These are phyloP conservation scores for Venustaconcha ellipsiformis DNA, from an alignment of 1,140 invertebrate species.

Conservation along the genomic window DNA sequence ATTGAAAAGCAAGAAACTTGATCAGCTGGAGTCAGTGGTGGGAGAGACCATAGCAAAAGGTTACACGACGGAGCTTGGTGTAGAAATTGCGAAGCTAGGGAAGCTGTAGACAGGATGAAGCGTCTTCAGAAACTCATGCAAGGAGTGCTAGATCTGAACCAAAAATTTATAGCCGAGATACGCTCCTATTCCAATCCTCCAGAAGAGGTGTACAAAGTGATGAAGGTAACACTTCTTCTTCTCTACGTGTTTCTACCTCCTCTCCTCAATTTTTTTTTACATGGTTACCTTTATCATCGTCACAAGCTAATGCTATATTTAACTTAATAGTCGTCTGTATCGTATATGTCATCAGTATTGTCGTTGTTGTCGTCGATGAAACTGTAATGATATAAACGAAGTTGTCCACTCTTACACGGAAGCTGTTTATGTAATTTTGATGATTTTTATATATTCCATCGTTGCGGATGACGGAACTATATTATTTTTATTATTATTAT, in stretches of 20 bases:
- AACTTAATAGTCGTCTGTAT: no score
- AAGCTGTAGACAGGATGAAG: slow-evolving; percentile 35
- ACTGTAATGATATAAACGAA: no score
- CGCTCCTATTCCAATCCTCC: slow-evolving; percentile 39
- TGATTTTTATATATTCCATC: no score
- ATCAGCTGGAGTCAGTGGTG: slow-evolving; percentile 34
- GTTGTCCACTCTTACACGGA: no score
- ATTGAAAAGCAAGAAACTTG: slow-evolving; percentile 37
- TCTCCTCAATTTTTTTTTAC: no score
- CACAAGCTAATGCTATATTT: no score
- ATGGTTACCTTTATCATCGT: no score
- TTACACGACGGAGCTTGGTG: slow-evolving; percentile 29
- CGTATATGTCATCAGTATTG: no score
- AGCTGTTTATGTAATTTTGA: no score
- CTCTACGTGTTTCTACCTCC: not conserved
- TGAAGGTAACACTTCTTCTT: slow-evolving; percentile 43
- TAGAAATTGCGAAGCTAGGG: slow-evolving; percentile 33
- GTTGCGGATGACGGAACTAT: no score
- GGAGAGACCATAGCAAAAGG: slow-evolving; percentile 39
- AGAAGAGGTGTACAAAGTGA: slow-evolving; percentile 38
- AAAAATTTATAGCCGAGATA: slow-evolving; percentile 46
- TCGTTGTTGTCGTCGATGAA: no score
- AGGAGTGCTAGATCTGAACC: slow-evolving; percentile 35
- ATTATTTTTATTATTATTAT: no score
- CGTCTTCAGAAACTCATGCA: slow-evolving; percentile 41